Base-by-base conservation (phyloP, 2,797 vertebrate genomes). In the Enoplosus armatus region DNA sequence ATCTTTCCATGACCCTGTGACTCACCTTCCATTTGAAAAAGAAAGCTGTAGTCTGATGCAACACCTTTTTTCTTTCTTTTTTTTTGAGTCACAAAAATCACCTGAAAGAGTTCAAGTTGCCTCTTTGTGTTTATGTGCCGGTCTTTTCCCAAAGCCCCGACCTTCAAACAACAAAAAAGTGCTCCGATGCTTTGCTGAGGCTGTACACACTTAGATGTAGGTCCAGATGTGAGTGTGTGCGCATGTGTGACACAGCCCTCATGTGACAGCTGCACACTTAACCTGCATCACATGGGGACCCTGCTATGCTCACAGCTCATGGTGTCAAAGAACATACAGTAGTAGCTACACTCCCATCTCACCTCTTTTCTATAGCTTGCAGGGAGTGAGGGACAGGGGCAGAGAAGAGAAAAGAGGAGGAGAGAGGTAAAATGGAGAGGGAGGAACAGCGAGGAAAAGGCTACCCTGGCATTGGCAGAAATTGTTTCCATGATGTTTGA, bases 401-500 rank as follows among this genome's bases (percentile, higher is more conserved):
- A 43, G 53, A 56, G 24, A 67, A 41, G 12, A 63, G 24, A 77
- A 61, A 62, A 45, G 43, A 48, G 16, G 31, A 77, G 50, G 54
- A 68, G 61, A 64, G 56, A 64, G 24, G 60, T 69, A 60, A 73
- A 83, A 84, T 68, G 54, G 16, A 70, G 64, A 84, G n/a, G 68
- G 47, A 33, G 60, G 51, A 41, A 71, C 67, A 58, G 45, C 24
- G 59, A 43, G 54, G 73, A 48, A 76, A 71, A 43, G 72, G 31
- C 61, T 64, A 55, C 55, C 6, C 72, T 65, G 66, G 64, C 72
- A 24, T 70, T 78, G 68, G 80, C 33, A 66, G 64, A 89, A 85
- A 85, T 80, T 77, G 69, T 87, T 85, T 79, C 83, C 67, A 65
- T 83, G 61, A 89, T 68, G 82, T 85, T 84, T 86, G 77, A 88